Conservation (phyloP, 1,140 invertebrate species). For the Caenorhabditis latens region DNA sequence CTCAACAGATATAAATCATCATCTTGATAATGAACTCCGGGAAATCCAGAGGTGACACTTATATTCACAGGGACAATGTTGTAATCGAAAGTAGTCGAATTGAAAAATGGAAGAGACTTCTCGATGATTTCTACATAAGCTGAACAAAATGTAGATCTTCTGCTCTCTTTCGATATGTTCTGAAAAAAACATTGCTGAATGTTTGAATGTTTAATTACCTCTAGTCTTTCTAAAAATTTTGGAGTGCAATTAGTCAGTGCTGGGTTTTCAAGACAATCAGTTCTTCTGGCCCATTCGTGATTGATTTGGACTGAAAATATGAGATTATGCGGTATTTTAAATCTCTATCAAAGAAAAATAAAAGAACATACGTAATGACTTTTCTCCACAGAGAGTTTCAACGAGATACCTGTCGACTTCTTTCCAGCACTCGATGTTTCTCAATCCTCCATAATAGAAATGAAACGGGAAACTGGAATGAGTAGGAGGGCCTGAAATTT, state of each 20-base stretch:
- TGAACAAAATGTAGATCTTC: neutral
- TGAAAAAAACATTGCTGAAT: neutral
- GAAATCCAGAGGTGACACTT: neutral
- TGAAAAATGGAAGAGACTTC: neutral
- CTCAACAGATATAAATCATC: neutral
- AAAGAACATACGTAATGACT: neutral
- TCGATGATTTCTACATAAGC: neutral
- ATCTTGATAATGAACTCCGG: neutral
- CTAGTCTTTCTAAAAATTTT: neutral
- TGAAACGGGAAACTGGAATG: neutral
- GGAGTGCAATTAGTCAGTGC: neutral
- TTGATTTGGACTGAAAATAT: slow-evolving; percentile 6
- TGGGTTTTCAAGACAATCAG: slow-evolving; percentile 7
- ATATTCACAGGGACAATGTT: neutral
- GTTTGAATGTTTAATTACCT: neutral
- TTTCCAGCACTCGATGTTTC: slow-evolving; percentile 8
- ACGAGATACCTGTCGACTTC: neutral
- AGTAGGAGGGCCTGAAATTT: too few relatives aligned
- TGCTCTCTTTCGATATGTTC: neutral
- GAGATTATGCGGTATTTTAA: neutral
- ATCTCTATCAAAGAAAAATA: neutral
- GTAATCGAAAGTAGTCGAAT: neutral
- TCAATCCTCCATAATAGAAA: neutral
- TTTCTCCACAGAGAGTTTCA: neutral
- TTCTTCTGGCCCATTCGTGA: neutral